Percentiles rank a stretch among this genome's conserved stretches.
phyloP scores from a whole-genome alignment of 2,797 vertebrate species.

The Thaleichthys pacificus region DNA sequence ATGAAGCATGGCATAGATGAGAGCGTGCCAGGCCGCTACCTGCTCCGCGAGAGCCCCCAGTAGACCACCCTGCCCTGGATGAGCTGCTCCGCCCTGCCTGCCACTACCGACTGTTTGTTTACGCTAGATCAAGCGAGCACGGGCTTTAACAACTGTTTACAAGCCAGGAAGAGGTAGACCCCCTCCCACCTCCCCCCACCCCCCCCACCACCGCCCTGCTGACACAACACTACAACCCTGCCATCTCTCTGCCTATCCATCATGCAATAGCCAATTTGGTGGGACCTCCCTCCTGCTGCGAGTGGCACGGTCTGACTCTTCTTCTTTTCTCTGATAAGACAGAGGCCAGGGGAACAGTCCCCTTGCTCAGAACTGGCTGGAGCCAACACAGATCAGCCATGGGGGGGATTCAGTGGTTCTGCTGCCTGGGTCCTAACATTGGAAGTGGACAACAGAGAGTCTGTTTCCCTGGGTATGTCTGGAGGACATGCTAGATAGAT shows the following conservation, averaged over 20 bases:
- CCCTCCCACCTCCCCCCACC: slow-evolving; percentile 6
- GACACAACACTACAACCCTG: slow-evolving; percentile 40
- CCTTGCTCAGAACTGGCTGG: background rate
- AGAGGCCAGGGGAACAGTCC: background rate
- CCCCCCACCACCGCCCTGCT: slow-evolving; percentile 29
- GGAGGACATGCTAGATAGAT: no score
- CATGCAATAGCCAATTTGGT: slow-evolving; percentile 29
- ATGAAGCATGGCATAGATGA: background rate
- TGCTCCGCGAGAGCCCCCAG: slow-evolving; percentile 13
- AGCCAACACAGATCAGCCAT: background rate
- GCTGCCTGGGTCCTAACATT: no score
- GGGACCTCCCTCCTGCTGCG: slow-evolving; percentile 25
- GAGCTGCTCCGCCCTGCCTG: slow-evolving; percentile 20
- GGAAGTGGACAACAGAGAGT: no score
- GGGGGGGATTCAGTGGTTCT: background rate
- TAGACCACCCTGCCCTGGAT: slow-evolving; percentile 18
- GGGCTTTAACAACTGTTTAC: slow-evolving; percentile 69
- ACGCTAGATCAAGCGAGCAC: slow-evolving; percentile 18
- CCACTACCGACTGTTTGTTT: background rate
- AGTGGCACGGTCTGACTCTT: background rate
- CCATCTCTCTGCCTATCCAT: slow-evolving; percentile 28
- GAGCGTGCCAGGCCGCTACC: slow-evolving; percentile 11
- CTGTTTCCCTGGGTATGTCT: no score
- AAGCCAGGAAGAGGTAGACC: slow-evolving; percentile 36
- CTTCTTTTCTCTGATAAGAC: background rate